phyloP scores from a whole-genome alignment of 2,888 invertebrate species.

The Caenorhabditis imperialis region DNA sequence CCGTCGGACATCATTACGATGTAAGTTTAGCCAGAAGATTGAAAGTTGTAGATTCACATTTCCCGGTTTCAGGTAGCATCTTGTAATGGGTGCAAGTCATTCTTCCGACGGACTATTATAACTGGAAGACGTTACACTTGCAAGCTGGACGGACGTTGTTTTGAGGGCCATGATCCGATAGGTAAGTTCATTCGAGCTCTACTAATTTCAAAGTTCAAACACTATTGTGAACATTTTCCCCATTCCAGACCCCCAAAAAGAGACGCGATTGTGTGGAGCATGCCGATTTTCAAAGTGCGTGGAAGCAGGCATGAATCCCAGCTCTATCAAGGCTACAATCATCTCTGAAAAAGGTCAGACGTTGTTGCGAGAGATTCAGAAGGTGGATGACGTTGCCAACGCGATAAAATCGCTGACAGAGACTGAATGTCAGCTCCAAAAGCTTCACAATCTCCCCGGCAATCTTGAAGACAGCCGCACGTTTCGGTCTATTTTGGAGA shows the following conservation, averaged over 20 bases:
- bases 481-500: conserved; percentile 25
- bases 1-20: conserved; percentile 66
- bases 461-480: conserved; percentile 27
- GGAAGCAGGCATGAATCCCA: conserved; percentile 43
- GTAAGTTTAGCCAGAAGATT: conserved; percentile 5
- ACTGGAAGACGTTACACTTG: conserved; percentile 43
- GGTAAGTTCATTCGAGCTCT: too few species aligned
- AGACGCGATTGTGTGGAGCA: conserved; percentile 50
- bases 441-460: conserved; percentile 27
- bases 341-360: conserved; percentile 26
- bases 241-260: conserved; percentile 36
- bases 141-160: conserved; percentile 19
- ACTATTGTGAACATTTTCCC: conserved; percentile 33
- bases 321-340: conserved; percentile 42
- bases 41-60: not conserved
- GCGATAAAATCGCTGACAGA: conserved; percentile 2
- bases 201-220: conserved; percentile 35
- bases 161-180: conserved; percentile 37
- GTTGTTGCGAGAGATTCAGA: conserved; percentile 24
- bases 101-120: conserved; percentile 53
- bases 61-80: conserved; percentile 52
- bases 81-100: conserved; percentile 59
- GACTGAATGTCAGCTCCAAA: conserved; percentile 55
- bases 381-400: too few species aligned
- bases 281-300: conserved; percentile 45